These are phyloP conservation scores for human DNA, from an alignment of 2,113 vertebrate species.

Conservation along the genomic window GRCh38 chr2:171520001-171520500, in stretches of 20 bases:
- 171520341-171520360: neutral
- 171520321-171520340: neutral
- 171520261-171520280: neutral
- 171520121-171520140: neutral
- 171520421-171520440: neutral
- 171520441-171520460: neutral
- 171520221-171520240: neutral
- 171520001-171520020: neutral
- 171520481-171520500: neutral
- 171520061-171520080: neutral
- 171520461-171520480: neutral
- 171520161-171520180: neutral
- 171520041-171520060: neutral
- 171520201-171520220: constrained; percentile 2
- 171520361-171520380: neutral
- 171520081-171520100: neutral
- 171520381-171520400: neutral
- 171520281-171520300: neutral
- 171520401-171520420: neutral
- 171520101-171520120: neutral
- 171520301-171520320: neutral
- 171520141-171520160: neutral
- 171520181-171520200: neutral
- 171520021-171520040: neutral
- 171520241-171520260: neutral